Base-by-base conservation (phyloP, 2,113 vertebrate species). In the Misgurnus mizolepis region DNA sequence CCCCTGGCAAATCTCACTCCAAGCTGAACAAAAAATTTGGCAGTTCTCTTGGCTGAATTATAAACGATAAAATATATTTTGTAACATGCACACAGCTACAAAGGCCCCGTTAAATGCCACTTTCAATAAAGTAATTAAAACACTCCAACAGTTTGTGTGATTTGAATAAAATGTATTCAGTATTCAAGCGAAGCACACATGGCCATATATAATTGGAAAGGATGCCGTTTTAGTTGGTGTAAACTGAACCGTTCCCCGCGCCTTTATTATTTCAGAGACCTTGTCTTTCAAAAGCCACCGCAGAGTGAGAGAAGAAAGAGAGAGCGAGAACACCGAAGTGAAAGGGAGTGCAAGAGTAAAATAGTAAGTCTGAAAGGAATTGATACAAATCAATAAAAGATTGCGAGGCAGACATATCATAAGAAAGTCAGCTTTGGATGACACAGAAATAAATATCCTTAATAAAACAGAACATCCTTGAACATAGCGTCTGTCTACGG, bases 331-430 rank as follows among this genome's bases (percentile, higher is more conserved):
- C 17, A 7, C 47, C 7, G 9, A 3, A 34, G n/a, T 39, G 58
- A 80, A 40, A 75, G 53, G 49, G 22, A 22, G 17, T 27, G 11
- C 18, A 40, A n/a, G n/a, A 43, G 4, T 15, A 8, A 75, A 47
- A 79, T 65, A 45, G 14, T 41, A 73, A 68, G 53, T 22, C 27
- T 55, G 17, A 81, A 68, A 62, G 64, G 49, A 67, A 53, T 50
- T 34, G 50, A 69, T 40, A 55, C 14, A 47, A 55, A 62, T 67
- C 53, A 43, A 74, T 79, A 66, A 65, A 60, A 66, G 27, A 66
- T 18, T 5, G 18, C 9, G 27, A 53, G 10, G 9, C 9, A 61
- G 10, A 43, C 2, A n/a, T 34, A 39, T 49, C 34, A 60, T 65
- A 70, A 17, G 12, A 74, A 67, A 53, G 12, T 50, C n/a, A 9